Conservation (phyloP, 2,797 vertebrate genomes). For the Melanotaenia nigrans region DNA sequence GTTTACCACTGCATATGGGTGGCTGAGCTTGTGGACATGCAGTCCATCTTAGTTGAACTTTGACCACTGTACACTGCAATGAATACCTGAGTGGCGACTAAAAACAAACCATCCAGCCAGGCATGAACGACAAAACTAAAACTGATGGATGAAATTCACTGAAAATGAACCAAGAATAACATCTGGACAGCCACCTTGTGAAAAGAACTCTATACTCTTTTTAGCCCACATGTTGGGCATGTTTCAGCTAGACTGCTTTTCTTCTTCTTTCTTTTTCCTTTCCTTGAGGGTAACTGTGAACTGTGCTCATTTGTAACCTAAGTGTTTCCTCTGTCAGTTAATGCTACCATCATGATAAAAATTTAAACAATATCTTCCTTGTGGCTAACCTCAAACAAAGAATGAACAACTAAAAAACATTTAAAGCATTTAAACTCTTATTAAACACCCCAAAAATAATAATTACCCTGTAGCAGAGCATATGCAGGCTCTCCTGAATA, state of each 20-base stretch:
- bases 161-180: neutral
- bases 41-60: constrained; percentile 13
- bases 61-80: neutral
- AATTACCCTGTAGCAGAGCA: neutral
- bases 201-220: neutral
- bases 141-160: neutral
- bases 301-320: neutral
- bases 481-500: neutral
- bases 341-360: neutral
- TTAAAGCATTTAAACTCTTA: neutral
- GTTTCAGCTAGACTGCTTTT: neutral
- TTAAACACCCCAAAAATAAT: neutral
- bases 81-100: constrained; percentile 5
- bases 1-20: neutral
- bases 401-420: neutral
- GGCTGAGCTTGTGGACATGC: constrained; percentile 11
- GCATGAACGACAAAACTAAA: neutral
- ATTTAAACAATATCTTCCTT: neutral
- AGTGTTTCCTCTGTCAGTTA: neutral
- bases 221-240: neutral
- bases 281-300: neutral
- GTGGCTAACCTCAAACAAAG: neutral
- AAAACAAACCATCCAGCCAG: constrained; percentile 3
- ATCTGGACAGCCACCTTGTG: neutral
- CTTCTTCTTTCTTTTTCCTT: no score